Conservation (phyloP, 2,888 invertebrate genomes). For the Amphipoea oculea region DNA sequence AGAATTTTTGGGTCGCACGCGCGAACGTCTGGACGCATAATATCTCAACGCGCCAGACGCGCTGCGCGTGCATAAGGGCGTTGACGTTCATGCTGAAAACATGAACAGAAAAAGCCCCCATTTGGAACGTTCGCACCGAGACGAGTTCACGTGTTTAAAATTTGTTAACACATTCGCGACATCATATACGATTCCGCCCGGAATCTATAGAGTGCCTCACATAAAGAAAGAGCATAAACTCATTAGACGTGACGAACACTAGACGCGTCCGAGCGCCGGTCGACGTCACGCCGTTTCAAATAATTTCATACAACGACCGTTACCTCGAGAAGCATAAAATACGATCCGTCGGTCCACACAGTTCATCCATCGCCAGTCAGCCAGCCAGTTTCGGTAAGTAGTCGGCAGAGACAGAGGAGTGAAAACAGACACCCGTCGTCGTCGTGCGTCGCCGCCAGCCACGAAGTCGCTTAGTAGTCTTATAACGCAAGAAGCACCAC, state of each 20-base stretch:
- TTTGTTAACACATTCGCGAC: not conserved
- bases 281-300: no score
- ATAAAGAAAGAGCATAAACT: not conserved
- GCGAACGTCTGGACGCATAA: not conserved
- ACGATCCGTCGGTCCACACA: no score
- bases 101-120: slow-evolving; percentile 1
- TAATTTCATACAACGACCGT: no score
- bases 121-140: slow-evolving; percentile 40
- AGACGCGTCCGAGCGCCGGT: not conserved
- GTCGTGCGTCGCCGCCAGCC: no score
- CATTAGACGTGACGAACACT: not conserved
- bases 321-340: no score
- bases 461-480: no score
- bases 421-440: no score
- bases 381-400: no score
- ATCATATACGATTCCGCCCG: slow-evolving; percentile 1
- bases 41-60: slow-evolving; percentile 12
- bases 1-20: slow-evolving; percentile 1
- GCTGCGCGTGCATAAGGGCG: slow-evolving; percentile 13
- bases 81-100: not conserved
- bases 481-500: no score
- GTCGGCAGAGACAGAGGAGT: no score
- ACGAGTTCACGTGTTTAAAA: slow-evolving; percentile 11
- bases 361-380: no score
- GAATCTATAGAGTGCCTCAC: not conserved